Percentiles rank a stretch among this genome's conserved stretches.
phyloP scores from a whole-genome alignment of 2,888 invertebrate genomes.

The Eledona agricola region DNA sequence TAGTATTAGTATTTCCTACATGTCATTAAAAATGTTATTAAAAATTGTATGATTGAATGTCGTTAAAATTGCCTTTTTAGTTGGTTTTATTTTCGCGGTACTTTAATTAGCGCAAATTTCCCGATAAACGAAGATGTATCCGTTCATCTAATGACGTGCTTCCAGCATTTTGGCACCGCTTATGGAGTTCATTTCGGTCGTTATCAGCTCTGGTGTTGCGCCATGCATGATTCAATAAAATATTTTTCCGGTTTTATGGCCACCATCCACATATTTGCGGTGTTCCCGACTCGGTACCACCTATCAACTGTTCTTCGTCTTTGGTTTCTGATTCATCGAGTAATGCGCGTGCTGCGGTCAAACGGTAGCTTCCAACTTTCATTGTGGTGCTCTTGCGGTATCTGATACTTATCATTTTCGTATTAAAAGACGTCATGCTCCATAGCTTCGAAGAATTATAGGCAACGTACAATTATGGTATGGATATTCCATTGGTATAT shows the following conservation, averaged over 20 bases:
- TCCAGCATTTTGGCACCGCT: too few species aligned
- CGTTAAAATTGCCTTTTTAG: too few species aligned
- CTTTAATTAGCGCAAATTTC: too few species aligned
- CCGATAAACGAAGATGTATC: too few species aligned
- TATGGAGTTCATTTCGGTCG: slow-evolving; percentile 6
- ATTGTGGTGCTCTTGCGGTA: slow-evolving; percentile 34
- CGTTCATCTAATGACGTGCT: too few species aligned
- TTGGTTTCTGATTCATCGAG: slow-evolving; percentile 23
- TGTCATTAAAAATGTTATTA: too few species aligned
- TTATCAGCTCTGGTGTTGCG: slow-evolving; percentile 10
- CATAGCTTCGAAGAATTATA: slow-evolving; percentile 30
- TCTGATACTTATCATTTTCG: slow-evolving; percentile 37
- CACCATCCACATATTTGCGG: slow-evolving; percentile 19
- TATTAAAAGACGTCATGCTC: slow-evolving; percentile 39
- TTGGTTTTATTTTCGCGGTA: too few species aligned
- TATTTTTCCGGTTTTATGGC: slow-evolving; percentile 4
- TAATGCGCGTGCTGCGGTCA: slow-evolving; percentile 34
- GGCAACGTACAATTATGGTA: slow-evolving; percentile 31
- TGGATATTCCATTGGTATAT: slow-evolving; percentile 33
- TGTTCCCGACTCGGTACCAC: slow-evolving; percentile 9
- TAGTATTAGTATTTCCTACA: too few species aligned
- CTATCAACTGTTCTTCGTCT: slow-evolving; percentile 7
- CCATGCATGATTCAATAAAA: slow-evolving; percentile 6
- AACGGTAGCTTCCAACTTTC: slow-evolving; percentile 35
- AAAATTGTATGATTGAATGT: too few species aligned